Base-by-base conservation (phyloP, 2,888 invertebrate genomes). In the Venustoraphidia nigricollis region DNA sequence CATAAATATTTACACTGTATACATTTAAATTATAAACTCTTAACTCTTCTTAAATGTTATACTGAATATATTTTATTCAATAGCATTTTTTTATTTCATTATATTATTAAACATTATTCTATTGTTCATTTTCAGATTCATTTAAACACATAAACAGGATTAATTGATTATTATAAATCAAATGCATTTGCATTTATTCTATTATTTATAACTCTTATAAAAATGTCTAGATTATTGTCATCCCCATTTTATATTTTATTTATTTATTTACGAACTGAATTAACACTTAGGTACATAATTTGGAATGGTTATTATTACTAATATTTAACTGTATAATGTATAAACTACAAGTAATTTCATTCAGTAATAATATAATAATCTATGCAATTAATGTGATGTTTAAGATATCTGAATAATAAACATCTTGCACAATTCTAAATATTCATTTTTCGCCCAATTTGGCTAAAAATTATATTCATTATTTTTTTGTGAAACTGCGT, bases 251-350 rank as follows among this genome's bases (percentile, higher is more conserved):
- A 39, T 42, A 42, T 42, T 17, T 14, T 34, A 34, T 11, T 59
- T 58, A 62, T 62, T 59, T 64, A 64, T 61, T 63, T 61, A 62
- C 64, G 65, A 64, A 64, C 65, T 53, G 51, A 55, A 58, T 60
- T 61, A 58, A 65, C 60, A 60, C 58, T 61, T 62, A 66, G 66
- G 66, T 67, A 67, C 66, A 58, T 59, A 66, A 65, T 66, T 66
- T 67, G 67, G 67, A 67, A 67, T 67, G 67, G 60, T 62, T 63
- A 56, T 53, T 54, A 14, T 27, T 17, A 34, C 11, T 27, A 42
- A 27, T 42, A 42, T 42, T 34, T 27, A 11, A 42, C 11, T 14
- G 42, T 34, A 39, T 39, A 39, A 39, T 14, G 13, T 39, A 39
- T 39, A 39, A 39, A 39, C 11, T 39, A 13, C 39, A 14, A 13